A percentile compares a stretch with the other conserved stretches of the same genome.
phyloP scores from a whole-genome alignment of 2,113 vertebrate genomes.

The Physeter macrocephalus region DNA sequence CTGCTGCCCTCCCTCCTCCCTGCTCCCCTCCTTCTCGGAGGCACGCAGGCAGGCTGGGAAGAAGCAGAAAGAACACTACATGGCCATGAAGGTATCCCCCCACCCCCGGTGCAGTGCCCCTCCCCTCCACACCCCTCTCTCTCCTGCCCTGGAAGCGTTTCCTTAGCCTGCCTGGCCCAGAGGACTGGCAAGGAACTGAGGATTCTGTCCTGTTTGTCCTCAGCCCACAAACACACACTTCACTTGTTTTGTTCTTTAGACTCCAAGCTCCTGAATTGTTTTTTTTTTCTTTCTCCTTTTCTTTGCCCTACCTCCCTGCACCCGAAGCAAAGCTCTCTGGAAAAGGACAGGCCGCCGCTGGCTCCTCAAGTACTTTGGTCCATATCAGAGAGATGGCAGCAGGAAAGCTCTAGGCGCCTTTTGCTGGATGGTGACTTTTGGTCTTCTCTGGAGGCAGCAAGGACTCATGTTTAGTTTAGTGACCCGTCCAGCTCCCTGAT shows the following conservation, averaged over 20 bases:
- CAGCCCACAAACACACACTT: background rate
- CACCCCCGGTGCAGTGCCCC: background rate
- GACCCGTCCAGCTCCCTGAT: background rate
- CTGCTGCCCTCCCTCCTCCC: background rate
- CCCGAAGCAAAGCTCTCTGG: background rate
- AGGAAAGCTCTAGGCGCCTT: background rate
- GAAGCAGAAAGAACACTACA: background rate
- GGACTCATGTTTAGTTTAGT: background rate
- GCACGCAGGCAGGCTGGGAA: background rate
- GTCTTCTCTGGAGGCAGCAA: background rate
- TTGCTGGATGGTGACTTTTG: background rate
- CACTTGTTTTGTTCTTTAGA: conserved; percentile 1
- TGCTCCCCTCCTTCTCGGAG: background rate
- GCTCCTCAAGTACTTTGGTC: background rate
- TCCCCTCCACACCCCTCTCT: background rate
- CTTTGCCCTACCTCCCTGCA: background rate
- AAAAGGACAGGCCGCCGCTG: background rate
- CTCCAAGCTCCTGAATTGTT: background rate
- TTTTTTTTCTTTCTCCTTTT: background rate
- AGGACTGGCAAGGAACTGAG: background rate
- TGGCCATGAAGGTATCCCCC: background rate
- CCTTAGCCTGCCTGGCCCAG: background rate
- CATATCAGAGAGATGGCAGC: background rate
- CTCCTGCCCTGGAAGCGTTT: background rate
- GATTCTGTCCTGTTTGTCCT: background rate